A percentile compares a stretch with the other conserved stretches of the same genome.
phyloP scores from a whole-genome alignment of 2,888 invertebrate genomes.

The Trichopoda pennipes region DNA sequence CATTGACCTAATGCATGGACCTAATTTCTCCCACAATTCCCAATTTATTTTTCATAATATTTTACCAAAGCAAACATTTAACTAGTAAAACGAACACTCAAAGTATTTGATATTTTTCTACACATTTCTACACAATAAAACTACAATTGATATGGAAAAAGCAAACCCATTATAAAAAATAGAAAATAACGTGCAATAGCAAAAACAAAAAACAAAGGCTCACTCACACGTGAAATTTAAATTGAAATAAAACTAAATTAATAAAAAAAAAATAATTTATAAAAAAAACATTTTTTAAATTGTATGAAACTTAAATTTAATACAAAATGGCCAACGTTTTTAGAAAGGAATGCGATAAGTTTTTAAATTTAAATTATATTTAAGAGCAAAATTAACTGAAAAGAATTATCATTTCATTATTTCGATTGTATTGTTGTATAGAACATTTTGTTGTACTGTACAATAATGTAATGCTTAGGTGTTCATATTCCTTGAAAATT shows the following conservation, averaged over 20 bases:
- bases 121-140: constrained; percentile 33
- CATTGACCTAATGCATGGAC: too few species aligned
- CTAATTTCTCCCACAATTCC: not conserved
- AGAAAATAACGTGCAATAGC: constrained; percentile 22
- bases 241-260: constrained; percentile 10
- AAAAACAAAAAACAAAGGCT: constrained; percentile 11
- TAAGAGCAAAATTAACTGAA: too few species aligned
- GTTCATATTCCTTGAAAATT: too few species aligned
- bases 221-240: constrained; percentile 50
- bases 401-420: too few species aligned
- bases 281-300: constrained; percentile 38
- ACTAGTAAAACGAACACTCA: constrained; percentile 42
- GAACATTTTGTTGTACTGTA: too few species aligned
- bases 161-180: not conserved
- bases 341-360: too few species aligned
- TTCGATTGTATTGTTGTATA: too few species aligned
- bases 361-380: too few species aligned
- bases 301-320: constrained; percentile 36
- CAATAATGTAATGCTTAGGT: too few species aligned
- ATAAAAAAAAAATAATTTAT: not conserved
- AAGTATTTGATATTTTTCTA: constrained; percentile 19
- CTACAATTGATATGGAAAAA: constrained; percentile 41
- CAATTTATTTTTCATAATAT: constrained; percentile 42
- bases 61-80: constrained; percentile 49
- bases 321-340: constrained; percentile 12